These are phyloP conservation scores for Agrypnia vestita DNA, from an alignment of 1,140 invertebrate species.

Conservation along the genomic window DNA sequence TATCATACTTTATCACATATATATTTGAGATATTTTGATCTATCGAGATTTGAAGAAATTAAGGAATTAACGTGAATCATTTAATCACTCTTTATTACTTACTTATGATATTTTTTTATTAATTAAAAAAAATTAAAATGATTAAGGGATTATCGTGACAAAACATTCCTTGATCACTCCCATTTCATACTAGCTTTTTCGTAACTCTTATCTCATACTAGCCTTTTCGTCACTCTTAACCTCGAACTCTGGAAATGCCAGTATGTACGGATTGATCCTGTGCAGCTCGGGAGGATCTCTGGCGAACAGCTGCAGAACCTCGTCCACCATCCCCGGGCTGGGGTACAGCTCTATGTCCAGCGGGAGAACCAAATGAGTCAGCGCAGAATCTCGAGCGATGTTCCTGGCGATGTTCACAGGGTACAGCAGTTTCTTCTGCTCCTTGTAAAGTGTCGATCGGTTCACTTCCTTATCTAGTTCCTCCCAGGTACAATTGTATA, in stretches of 20 bases:
- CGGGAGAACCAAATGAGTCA: constrained; percentile 88
- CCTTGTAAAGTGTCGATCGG: not conserved
- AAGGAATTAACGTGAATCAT: too few relatives aligned
- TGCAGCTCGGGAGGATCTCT: constrained; percentile 73
- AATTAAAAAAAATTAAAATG: not conserved
- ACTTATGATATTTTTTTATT: too few relatives aligned
- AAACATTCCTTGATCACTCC: not conserved
- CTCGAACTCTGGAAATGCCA: not conserved
- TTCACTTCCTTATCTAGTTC: not conserved
- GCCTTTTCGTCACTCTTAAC: not conserved
- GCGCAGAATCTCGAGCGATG: constrained; percentile 85
- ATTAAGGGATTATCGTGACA: not conserved
- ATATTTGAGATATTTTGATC: too few relatives aligned
- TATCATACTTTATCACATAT: too few relatives aligned
- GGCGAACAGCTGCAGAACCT: constrained; percentile 87
- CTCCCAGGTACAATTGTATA: not conserved
- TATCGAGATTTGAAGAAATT: too few relatives aligned
- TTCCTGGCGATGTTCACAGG: constrained; percentile 92
- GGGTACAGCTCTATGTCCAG: constrained; percentile 93
- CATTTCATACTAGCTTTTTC: not conserved
- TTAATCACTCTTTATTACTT: too few relatives aligned
- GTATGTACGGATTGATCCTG: not conserved
- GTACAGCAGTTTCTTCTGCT: constrained; percentile 75
- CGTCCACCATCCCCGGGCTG: constrained; percentile 82
- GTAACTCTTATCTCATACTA: not conserved